Base-by-base conservation (phyloP, 92 coral and sea anemone genomes). In the Epizoanthus stellaris region DNA sequence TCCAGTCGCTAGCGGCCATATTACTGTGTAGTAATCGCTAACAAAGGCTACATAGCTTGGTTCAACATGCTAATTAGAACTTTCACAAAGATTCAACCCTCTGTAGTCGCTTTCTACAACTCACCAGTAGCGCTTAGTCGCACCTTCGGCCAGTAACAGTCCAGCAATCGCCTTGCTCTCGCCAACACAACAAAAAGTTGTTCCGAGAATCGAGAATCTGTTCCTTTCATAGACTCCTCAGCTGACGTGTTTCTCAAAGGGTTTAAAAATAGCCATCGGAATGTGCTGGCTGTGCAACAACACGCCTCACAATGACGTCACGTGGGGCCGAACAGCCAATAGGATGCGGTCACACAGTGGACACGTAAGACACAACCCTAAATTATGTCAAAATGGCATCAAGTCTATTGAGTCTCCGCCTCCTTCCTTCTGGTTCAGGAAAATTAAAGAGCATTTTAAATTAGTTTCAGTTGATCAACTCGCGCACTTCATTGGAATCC, bases 251-350 rank as follows among this genome's bases (percentile, higher is more conserved):
- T 79, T 19, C 83, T 25, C 30, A 43, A 43, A 64, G 0, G 83
- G 45, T 14, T 42, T 77, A 77, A 62, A 45, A 79, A 79, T 64
- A 79, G 25, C 83, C 19, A 21, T 56, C 49, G 83, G 83, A 45
- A 79, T 79, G 83, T 64, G 17, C 60, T 4, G 38, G 30, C 61
- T 17, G 20, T 10, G 56, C 56, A 49, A 49, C 56, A 49, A 49
- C 3, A 6, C 6, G 56, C 56, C 56, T 8, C 14, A 6, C 56
- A 49, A 49, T 49, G 56, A 49, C 56, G 56, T 49, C 56, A 49
- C 56, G 56, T 49, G 56, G 56, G 1, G 11, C 56, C 56, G 56
- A 8, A 49, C 56, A 49, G 14, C 56, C 56, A 49, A 49, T 49
- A 49, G 56, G 56, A 12, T 49, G 56, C 56, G 56, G 56, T 12